Conservation (phyloP, 1,140 invertebrate species). For the Lycorma delicatula region DNA sequence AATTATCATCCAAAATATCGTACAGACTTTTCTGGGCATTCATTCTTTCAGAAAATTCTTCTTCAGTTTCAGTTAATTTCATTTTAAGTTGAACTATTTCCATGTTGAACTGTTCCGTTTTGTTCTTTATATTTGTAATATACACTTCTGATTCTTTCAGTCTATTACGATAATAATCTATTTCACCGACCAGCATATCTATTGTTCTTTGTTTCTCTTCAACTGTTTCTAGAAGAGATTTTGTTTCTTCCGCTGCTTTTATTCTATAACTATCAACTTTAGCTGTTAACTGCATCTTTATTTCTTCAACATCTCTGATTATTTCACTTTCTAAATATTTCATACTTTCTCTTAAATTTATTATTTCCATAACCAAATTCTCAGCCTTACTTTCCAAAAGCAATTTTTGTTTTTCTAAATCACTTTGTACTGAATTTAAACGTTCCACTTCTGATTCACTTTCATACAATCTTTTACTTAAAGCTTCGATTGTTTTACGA, state of each 20-base stretch:
- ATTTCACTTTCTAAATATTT: constrained; percentile 1
- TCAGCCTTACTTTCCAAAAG: neutral
- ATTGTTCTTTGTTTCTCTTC: constrained; percentile 17
- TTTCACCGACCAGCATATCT: constrained; percentile 11
- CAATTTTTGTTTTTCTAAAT: neutral
- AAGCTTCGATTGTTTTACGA: neutral
- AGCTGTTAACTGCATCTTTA: constrained; percentile 11
- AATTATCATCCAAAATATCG: neutral
- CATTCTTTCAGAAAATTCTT: constrained; percentile 15
- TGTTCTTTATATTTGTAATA: constrained; percentile 2
- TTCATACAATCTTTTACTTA: neutral
- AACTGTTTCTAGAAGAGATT: constrained; percentile 8
- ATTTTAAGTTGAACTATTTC: constrained; percentile 12
- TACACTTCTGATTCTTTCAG: constrained; percentile 7
- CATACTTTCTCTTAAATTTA: neutral
- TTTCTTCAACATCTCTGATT: constrained; percentile 13
- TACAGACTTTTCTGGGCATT: constrained; percentile 14
- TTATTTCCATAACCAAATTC: neutral
- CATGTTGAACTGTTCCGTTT: neutral
- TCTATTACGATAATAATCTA: constrained; percentile 13
- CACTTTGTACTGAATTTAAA: neutral
- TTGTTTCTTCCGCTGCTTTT: constrained; percentile 14
- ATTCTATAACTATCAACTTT: constrained; percentile 18
- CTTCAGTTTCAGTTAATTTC: constrained; percentile 10
- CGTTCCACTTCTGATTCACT: constrained; percentile 1